phyloP scores from a whole-genome alignment of 2,113 vertebrate genomes.

The Etheostoma spectabile region DNA sequence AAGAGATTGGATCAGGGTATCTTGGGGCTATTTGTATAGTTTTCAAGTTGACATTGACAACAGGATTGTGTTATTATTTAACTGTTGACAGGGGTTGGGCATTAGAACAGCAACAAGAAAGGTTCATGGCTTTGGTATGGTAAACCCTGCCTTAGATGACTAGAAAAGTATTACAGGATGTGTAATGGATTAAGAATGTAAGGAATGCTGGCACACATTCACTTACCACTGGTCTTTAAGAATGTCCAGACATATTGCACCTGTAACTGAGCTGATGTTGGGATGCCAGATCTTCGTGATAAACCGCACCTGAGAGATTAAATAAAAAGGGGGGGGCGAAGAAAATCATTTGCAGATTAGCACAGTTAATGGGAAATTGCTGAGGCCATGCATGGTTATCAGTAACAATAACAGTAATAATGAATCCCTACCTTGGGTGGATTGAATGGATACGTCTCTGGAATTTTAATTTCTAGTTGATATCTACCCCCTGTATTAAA shows the following conservation, averaged over 20 bases:
- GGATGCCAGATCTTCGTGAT: slow-evolving; percentile 99
- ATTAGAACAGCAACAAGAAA: neutral
- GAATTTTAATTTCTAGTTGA: slow-evolving; percentile 90
- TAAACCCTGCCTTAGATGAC: neutral
- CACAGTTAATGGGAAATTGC: neutral
- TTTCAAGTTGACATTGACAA: neutral
- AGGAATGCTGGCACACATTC: slow-evolving; percentile 12
- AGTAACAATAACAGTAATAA: neutral
- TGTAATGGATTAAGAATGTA: slow-evolving; percentile 5
- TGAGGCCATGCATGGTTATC: neutral
- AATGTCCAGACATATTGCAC: slow-evolving; percentile 99
- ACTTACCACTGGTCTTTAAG: slow-evolving; percentile 99
- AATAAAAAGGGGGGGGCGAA: neutral
- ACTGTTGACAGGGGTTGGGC: neutral
- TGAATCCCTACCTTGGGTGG: slow-evolving; percentile 83
- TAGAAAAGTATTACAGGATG: neutral
- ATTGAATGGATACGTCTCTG: slow-evolving; percentile 89
- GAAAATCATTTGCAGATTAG: neutral
- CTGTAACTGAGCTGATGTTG: slow-evolving; percentile 99
- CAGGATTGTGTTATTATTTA: neutral
- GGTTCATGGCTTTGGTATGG: neutral
- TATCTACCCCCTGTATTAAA: slow-evolving; percentile 83
- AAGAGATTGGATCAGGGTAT: neutral
- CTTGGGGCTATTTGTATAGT: neutral
- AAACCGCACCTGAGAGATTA: slow-evolving; percentile 95